phyloP scores from a whole-genome alignment of 92 coral and sea anemone species.

The Umimayanthus kanabou region DNA sequence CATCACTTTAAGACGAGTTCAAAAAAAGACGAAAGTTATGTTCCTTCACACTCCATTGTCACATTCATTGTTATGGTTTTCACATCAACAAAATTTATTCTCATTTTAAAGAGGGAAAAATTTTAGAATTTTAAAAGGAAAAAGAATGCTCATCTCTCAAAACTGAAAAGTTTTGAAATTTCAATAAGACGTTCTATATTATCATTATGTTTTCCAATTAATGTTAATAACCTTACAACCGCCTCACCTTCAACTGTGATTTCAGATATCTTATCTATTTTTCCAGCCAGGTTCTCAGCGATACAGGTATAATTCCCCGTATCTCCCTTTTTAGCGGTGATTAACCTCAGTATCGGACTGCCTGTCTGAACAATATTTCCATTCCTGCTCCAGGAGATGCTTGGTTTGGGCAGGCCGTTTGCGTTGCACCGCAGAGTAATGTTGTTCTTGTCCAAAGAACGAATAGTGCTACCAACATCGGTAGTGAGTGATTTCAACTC shows the following conservation, averaged over 20 bases:
- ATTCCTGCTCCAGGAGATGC: conserved; percentile 19
- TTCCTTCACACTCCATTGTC: no score
- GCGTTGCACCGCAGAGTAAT: conserved; percentile 34
- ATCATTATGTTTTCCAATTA: no score
- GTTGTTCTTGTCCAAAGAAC: conserved; percentile 20
- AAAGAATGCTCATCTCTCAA: no score
- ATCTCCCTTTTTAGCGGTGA: neutral
- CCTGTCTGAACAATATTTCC: conserved; percentile 23
- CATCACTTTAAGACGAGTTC: no score
- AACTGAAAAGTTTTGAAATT: no score
- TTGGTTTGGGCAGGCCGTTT: conserved; percentile 28
- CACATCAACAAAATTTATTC: no score
- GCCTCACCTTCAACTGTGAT: conserved; percentile 8
- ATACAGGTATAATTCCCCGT: conserved; percentile 12
- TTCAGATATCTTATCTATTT: neutral
- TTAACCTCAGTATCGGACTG: conserved; percentile 8
- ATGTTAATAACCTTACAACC: neutral
- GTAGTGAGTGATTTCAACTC: conserved; percentile 14
- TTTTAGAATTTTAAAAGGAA: no score
- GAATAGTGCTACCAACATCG: conserved; percentile 24
- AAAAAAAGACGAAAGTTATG: no score
- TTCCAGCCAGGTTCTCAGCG: conserved; percentile 21
- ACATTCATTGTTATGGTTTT: no score
- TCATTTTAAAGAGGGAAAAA: no score
- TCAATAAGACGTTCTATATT: no score